phyloP scores from a whole-genome alignment of 2,113 vertebrate species.

The Colistium nudipinnis region DNA sequence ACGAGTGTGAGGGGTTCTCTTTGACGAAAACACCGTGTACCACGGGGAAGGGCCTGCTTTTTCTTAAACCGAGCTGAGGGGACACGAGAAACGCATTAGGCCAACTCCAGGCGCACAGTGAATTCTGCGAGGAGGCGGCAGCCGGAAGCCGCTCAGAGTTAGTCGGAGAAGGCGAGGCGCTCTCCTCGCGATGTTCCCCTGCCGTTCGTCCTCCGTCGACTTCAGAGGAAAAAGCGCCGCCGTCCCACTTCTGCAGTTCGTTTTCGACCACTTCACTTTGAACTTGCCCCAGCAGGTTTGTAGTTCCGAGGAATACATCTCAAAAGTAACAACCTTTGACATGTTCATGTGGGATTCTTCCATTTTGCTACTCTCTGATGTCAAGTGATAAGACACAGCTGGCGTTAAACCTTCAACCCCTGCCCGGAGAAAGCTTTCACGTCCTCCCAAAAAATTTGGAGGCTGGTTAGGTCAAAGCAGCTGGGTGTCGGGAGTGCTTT shows the following conservation, averaged over 20 bases:
- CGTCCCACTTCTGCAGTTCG: not conserved
- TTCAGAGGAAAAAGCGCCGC: not conserved
- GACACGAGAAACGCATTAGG: not conserved
- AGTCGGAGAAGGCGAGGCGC: not conserved
- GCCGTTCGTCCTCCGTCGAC: slow-evolving; percentile 20
- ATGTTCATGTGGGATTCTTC: slow-evolving; percentile 18
- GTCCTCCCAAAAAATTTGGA: slow-evolving; percentile 1
- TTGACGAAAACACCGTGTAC: slow-evolving; percentile 12
- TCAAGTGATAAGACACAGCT: slow-evolving; percentile 9
- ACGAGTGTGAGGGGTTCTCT: slow-evolving; percentile 42
- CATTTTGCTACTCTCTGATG: slow-evolving; percentile 2
- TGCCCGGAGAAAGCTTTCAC: not conserved
- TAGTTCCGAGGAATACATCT: slow-evolving; percentile 4
- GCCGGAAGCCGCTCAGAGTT: not conserved
- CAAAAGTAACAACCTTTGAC: slow-evolving; percentile 18
- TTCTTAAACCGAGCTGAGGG: not conserved
- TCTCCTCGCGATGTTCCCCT: not conserved
- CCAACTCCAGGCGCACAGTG: not conserved
- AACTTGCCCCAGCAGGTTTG: not conserved
- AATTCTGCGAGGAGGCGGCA: not conserved
- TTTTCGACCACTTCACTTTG: slow-evolving; percentile 11
- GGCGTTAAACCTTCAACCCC: not conserved
- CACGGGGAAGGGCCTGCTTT: slow-evolving; percentile 9
- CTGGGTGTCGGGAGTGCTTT: too few relatives aligned
- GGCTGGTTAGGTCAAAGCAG: not conserved